phyloP scores from a whole-genome alignment of 2,888 invertebrate genomes.

The Stenotaenia linearis region DNA sequence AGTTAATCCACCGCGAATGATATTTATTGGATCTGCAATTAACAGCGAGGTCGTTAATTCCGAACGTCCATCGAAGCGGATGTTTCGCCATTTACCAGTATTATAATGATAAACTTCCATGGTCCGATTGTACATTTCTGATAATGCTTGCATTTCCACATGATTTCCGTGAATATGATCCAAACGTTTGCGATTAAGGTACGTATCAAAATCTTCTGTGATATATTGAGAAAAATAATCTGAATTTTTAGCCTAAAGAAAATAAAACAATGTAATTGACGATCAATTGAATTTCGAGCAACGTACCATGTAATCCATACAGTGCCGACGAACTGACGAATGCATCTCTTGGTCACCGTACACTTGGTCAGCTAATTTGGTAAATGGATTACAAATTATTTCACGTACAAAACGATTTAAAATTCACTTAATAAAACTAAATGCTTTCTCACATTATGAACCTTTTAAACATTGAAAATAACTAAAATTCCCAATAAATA shows the following conservation, averaged over 20 bases:
- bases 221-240: slow-evolving; percentile 84
- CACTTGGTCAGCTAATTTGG: slow-evolving; percentile 65
- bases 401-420: no score
- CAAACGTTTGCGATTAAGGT: slow-evolving; percentile 71
- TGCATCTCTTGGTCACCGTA: slow-evolving; percentile 90
- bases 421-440: no score
- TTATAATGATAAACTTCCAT: slow-evolving; percentile 79
- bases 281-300: not conserved
- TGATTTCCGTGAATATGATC: slow-evolving; percentile 82
- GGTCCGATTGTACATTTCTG: slow-evolving; percentile 79
- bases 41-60: no score
- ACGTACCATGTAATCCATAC: slow-evolving; percentile 81
- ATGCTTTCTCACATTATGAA: no score
- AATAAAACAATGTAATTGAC: not conserved
- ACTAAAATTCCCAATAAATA: no score
- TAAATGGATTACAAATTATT: slow-evolving; percentile 35
- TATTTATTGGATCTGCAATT: slow-evolving; percentile 72
- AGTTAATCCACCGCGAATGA: slow-evolving; percentile 70
- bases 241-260: slow-evolving; percentile 65
- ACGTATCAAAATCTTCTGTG: slow-evolving; percentile 79
- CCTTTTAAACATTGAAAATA: no score
- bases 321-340: slow-evolving; percentile 68
- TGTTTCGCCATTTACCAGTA: slow-evolving; percentile 58
- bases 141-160: slow-evolving; percentile 83
- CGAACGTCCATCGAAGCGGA: no score